phyloP scores from a whole-genome alignment of 2,888 invertebrate genomes.

The Zele albiditarsus region DNA sequence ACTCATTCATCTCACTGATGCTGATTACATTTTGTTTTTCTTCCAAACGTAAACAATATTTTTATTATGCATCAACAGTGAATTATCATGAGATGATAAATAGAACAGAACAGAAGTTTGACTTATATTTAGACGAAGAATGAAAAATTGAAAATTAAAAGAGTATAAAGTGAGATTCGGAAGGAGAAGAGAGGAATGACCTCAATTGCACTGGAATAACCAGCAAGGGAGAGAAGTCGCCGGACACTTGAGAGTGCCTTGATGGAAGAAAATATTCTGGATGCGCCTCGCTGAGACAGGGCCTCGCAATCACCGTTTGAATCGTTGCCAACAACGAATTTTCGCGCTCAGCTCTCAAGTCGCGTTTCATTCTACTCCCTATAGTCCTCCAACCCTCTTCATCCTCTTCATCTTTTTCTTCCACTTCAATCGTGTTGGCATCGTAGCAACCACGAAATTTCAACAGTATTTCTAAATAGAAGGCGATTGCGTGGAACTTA shows the following conservation, averaged over 20 bases:
- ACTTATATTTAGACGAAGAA: conserved; percentile 14
- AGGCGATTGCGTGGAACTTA: conserved; percentile 57
- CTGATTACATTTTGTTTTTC: neutral
- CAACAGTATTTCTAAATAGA: conserved; percentile 60
- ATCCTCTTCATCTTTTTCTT: conserved; percentile 40
- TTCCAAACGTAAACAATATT: neutral
- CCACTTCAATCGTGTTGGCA: conserved; percentile 28
- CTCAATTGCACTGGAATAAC: conserved; percentile 39
- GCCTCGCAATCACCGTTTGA: conserved; percentile 70
- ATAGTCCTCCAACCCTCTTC: conserved; percentile 36
- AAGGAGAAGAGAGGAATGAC: conserved; percentile 41
- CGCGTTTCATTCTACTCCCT: conserved; percentile 10
- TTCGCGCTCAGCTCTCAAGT: conserved; percentile 10
- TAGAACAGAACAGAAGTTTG: neutral
- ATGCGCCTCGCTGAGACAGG: conserved; percentile 67
- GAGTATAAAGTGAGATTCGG: conserved; percentile 26
- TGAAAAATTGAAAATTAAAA: conserved; percentile 30
- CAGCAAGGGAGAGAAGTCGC: conserved; percentile 47
- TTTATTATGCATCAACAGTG: neutral
- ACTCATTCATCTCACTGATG: neutral
- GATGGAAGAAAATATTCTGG: conserved; percentile 64
- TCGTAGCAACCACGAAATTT: conserved; percentile 34
- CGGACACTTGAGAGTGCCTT: conserved; percentile 47
- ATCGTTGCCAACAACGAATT: conserved; percentile 64
- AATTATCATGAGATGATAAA: neutral